Conservation (phyloP, 2,113 vertebrate genomes). For the Clarias gariepinus region DNA sequence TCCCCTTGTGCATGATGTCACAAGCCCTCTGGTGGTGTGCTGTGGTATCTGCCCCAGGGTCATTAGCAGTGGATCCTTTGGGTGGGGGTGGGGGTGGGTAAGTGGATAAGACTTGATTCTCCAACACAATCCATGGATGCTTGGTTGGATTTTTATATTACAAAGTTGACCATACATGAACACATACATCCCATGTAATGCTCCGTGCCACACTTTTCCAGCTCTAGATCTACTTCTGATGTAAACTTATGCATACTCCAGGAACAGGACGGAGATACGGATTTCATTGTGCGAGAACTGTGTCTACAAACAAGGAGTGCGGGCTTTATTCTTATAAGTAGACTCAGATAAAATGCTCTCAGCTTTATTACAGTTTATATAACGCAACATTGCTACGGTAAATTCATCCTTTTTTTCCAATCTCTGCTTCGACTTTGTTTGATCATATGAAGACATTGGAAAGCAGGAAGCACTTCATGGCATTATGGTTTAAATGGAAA, state of each 20-base stretch:
- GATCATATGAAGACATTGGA: neutral
- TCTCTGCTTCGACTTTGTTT: neutral
- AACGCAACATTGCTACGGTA: neutral
- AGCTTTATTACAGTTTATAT: neutral
- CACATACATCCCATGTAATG: neutral
- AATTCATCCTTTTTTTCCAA: neutral
- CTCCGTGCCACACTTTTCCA: neutral
- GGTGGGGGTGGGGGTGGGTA: too few species aligned
- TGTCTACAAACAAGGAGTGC: neutral
- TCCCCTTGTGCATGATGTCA: too few species aligned
- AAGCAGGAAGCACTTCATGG: slow-evolving; percentile 13
- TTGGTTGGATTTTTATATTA: too few species aligned
- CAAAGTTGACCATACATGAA: neutral
- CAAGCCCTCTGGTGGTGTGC: too few species aligned
- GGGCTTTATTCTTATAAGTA: neutral
- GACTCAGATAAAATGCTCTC: neutral
- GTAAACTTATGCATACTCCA: neutral
- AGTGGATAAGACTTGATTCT: too few species aligned
- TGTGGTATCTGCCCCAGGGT: too few species aligned
- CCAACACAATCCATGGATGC: too few species aligned
- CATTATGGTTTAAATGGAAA: slow-evolving; percentile 34
- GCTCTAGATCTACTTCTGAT: neutral
- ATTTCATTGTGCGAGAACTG: neutral
- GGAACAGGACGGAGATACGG: neutral
- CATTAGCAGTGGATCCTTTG: too few species aligned